Conservation (phyloP, 2,797 vertebrate species). For the Ispidina lecontei region DNA sequence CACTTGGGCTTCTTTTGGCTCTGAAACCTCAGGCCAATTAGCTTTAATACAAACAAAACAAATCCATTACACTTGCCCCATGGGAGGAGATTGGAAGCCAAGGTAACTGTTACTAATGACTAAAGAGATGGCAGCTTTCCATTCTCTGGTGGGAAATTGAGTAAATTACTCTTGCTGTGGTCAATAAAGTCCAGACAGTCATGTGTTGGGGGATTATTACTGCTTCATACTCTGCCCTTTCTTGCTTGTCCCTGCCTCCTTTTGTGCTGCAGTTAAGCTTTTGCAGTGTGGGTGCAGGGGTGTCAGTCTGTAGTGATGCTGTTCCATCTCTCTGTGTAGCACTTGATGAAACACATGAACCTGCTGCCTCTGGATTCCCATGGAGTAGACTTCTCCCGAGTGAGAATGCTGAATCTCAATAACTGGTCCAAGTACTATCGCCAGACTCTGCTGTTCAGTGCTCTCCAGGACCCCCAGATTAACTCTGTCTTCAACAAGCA, state of each 20-base stretch:
- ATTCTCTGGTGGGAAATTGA: background rate
- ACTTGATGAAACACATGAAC: conserved; percentile 91
- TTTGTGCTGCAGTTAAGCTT: background rate
- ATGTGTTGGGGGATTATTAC: background rate
- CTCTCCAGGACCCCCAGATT: conserved; percentile 91
- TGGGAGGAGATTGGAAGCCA: background rate
- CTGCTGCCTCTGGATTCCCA: conserved; percentile 91
- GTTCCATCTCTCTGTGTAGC: conserved; percentile 75
- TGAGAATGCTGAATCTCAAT: conserved; percentile 93
- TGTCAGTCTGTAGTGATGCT: background rate
- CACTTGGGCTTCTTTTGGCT: background rate
- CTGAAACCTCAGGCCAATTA: background rate
- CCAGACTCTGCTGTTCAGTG: conserved; percentile 93
- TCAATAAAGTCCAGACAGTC: background rate
- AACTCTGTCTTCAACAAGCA: conserved; percentile 91
- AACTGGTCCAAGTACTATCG: conserved; percentile 91
- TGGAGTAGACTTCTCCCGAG: conserved; percentile 93
- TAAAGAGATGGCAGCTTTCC: background rate
- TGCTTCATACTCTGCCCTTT: background rate
- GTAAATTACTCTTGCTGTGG: background rate
- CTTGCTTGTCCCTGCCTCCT: background rate
- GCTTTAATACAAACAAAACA: background rate
- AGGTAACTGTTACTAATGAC: background rate
- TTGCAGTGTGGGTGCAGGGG: background rate
- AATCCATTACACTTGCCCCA: background rate